phyloP scores from a whole-genome alignment of 2,113 vertebrate genomes.

The Semnornis frantzii region DNA sequence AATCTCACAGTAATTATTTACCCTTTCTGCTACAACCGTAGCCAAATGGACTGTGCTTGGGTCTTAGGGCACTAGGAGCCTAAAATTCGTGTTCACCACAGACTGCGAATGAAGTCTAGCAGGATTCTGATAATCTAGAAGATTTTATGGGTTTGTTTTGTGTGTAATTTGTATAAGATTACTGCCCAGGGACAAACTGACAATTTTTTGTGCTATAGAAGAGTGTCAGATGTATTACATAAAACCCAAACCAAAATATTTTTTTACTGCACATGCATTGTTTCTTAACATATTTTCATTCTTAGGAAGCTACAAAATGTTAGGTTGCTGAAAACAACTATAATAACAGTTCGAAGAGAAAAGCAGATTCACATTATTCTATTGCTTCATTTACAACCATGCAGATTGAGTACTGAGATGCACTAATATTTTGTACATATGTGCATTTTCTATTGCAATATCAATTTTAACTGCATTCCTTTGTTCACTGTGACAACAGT shows the following conservation, averaged over 20 bases:
- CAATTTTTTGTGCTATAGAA: neutral
- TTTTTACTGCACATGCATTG: neutral
- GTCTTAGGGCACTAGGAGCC: neutral
- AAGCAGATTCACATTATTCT: neutral
- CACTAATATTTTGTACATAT: neutral
- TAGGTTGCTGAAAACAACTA: neutral
- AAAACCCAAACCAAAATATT: neutral
- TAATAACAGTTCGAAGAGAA: neutral
- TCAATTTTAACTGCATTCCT: neutral
- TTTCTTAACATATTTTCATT: neutral
- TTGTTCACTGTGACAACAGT: neutral
- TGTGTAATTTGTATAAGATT: neutral
- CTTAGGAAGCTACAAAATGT: neutral
- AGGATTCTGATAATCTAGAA: neutral
- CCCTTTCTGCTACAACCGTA: neutral
- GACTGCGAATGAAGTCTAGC: neutral
- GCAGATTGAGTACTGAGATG: neutral
- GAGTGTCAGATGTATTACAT: neutral
- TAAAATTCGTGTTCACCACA: neutral
- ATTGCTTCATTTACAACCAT: neutral
- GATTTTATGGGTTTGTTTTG: neutral
- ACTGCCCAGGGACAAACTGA: neutral
- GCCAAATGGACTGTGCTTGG: neutral
- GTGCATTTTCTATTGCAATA: neutral
- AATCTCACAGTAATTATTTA: no score